Conservation (phyloP, 2,797 vertebrate species). For the Pseudochirops corinnae region DNA sequence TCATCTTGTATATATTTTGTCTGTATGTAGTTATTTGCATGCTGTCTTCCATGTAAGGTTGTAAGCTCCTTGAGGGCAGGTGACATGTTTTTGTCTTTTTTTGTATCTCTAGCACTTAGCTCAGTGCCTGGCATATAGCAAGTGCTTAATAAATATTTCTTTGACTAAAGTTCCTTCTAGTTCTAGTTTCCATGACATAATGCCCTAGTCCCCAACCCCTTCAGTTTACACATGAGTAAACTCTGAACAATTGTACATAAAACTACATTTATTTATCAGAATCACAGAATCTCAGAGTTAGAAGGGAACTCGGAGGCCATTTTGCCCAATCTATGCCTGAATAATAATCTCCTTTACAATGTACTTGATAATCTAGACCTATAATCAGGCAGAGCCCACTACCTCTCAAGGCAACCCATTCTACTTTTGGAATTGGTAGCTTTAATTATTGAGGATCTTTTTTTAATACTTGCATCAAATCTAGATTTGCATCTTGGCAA, state of each 20-base stretch:
- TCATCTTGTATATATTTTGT: background rate
- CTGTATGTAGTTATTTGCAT: background rate
- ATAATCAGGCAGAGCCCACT: background rate
- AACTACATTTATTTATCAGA: background rate
- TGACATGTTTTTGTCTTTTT: background rate
- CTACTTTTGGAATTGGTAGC: background rate
- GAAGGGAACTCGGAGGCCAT: background rate
- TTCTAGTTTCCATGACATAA: background rate
- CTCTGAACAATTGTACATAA: background rate
- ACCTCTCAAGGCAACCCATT: background rate
- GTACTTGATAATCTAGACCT: background rate
- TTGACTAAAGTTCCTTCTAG: background rate
- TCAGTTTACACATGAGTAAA: background rate
- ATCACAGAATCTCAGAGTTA: background rate
- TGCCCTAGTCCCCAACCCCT: background rate
- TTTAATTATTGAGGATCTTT: background rate
- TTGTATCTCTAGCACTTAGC: background rate
- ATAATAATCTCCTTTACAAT: background rate
- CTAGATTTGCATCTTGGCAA: background rate
- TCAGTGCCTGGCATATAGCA: background rate
- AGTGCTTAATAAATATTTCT: background rate
- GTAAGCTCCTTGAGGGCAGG: background rate
- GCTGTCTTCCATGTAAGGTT: background rate
- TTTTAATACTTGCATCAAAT: background rate
- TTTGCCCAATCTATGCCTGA: background rate